phyloP scores from a whole-genome alignment of 2,797 vertebrate genomes.

The Myioborus melanocephalus region DNA sequence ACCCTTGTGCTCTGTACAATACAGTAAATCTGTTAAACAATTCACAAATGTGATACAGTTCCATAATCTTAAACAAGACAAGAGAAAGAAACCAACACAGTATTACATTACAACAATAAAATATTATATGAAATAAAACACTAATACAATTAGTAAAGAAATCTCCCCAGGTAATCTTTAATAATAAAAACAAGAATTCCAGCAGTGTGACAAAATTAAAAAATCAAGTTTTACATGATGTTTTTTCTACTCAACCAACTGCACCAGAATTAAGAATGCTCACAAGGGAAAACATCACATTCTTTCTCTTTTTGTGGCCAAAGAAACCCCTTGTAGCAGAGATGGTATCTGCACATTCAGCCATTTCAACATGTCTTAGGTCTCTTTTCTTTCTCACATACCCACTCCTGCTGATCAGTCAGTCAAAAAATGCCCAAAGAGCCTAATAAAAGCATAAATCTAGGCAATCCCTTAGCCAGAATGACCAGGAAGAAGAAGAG shows the following conservation, averaged over 20 bases:
- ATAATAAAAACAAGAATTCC: neutral
- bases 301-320: neutral
- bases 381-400: neutral
- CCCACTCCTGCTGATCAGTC: neutral
- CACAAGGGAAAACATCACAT: neutral
- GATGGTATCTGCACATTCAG: neutral
- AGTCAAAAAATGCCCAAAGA: neutral
- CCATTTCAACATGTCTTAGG: neutral
- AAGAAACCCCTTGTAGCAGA: neutral
- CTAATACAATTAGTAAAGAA: neutral
- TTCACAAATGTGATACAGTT: accelerated
- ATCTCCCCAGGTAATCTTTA: neutral
- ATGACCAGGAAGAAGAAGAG: neutral
- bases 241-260: neutral
- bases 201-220: neutral
- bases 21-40: neutral
- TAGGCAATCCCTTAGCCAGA: neutral
- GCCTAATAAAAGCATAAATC: neutral
- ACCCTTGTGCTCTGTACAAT: neutral
- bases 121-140: neutral
- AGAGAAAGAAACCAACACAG: neutral
- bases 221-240: neutral
- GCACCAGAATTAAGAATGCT: neutral
- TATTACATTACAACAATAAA: neutral
- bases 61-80: neutral